Evolutionary conservation across 2,113 vertebrate species (phyloP).

Genomic region (Promerops cafer): DNA sequence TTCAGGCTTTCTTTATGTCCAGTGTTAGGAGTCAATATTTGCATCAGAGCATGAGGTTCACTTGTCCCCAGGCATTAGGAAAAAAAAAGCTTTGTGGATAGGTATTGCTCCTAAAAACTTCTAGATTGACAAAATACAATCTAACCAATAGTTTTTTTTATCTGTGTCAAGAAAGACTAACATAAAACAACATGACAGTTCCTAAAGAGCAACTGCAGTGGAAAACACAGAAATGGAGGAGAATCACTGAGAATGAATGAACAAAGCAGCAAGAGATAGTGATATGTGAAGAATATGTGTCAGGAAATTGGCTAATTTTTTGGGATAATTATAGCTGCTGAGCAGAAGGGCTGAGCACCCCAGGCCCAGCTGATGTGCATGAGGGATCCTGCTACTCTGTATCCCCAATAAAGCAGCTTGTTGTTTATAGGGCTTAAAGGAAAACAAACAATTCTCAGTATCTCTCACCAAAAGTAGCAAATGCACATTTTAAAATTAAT

Average conservation of each 20-base stretch:
- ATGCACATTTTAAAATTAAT: not conserved
- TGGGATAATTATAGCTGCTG: not conserved
- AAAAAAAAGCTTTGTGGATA: not conserved
- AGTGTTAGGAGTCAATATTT: not conserved
- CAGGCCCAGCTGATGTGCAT: not conserved
- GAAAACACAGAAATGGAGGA: not conserved
- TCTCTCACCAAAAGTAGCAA: not conserved
- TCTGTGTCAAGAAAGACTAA: not conserved
- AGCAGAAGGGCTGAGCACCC: not conserved
- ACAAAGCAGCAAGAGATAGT: not conserved
- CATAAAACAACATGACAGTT: not conserved
- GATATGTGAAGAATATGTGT: not conserved
- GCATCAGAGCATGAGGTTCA: not conserved
- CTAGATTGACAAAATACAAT: not conserved
- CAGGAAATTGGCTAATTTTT: not conserved
- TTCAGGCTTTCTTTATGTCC: not conserved
- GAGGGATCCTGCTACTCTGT: not conserved
- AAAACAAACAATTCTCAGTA: not conserved
- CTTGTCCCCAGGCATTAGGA: not conserved
- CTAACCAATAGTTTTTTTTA: not conserved
- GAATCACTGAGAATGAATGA: not conserved
- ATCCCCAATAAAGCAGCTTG: not conserved
- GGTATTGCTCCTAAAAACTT: not conserved
- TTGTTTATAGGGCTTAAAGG: not conserved
- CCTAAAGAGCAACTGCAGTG: not conserved